phyloP scores from a whole-genome alignment of 2,113 vertebrate species.

The Petaurus breviceps region DNA sequence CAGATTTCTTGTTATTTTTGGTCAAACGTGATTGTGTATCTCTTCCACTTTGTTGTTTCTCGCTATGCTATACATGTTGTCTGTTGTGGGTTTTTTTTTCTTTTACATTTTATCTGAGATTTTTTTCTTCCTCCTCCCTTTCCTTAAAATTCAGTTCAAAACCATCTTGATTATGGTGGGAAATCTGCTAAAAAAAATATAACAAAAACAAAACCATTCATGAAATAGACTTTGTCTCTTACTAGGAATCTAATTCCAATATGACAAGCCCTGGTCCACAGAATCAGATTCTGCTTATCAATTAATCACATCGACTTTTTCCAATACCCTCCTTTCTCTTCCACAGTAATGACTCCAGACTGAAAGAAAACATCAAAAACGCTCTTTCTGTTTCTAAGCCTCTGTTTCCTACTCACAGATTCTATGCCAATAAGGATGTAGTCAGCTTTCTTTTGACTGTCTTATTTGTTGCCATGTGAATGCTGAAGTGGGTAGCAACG shows the following conservation, averaged over 20 bases:
- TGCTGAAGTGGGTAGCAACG: background rate
- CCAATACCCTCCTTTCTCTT: conserved; percentile 48
- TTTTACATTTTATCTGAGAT: conserved; percentile 29
- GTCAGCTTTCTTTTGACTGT: background rate
- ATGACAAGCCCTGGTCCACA: conserved; percentile 48
- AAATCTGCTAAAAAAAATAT: conserved; percentile 6
- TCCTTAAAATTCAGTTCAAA: conserved; percentile 33
- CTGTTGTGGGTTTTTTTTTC: background rate
- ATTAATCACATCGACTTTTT: conserved; percentile 4
- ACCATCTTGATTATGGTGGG: conserved; percentile 35
- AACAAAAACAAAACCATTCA: background rate
- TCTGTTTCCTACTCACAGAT: conserved; percentile 26
- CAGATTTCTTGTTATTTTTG: background rate
- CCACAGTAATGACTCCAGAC: conserved; percentile 46
- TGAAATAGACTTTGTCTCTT: conserved; percentile 42
- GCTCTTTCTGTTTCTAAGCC: conserved; percentile 12
- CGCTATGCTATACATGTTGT: background rate
- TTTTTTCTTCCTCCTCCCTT: background rate
- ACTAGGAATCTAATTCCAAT: conserved; percentile 58
- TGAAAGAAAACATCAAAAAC: conserved; percentile 47
- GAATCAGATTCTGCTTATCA: conserved; percentile 55
- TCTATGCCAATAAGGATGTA: background rate
- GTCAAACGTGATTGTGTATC: background rate
- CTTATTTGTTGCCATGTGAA: background rate
- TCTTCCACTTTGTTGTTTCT: background rate